Evolutionary conservation across 2,888 invertebrate species (phyloP), one percentile per base, ranked within the genome.

Genomic region (Calameuta filiformis): DNA sequence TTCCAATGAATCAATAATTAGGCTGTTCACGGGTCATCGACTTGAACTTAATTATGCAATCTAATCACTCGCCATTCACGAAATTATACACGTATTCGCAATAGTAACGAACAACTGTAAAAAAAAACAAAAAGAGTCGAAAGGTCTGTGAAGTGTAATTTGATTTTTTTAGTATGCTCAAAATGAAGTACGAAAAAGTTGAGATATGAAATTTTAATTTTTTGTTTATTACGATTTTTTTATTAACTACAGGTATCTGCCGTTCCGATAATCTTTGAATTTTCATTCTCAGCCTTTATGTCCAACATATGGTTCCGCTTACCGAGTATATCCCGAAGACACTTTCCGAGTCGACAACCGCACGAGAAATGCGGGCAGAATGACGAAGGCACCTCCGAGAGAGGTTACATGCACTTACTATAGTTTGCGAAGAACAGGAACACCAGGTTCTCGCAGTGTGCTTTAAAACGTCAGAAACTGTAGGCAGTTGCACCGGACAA

Each of bases 331-430:
- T 85, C 87, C 89, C 85, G 89, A 87, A 88, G 90, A 89, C 87
- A 90, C 89, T 91, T 90, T 91, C 87, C 91, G 91, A 90, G 91
- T 88, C 90, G 91, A 91, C 91, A 91, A 91, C 91, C 91, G 91
- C 91, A 91, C 91, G 91, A 89, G 91, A 91, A 91, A 91, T 91
- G 91, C 89, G 91, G 88, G 86, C 88, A 87, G 85, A 88, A 88
- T 88, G 85, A 85, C 81, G 84, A 82, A 82, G 82, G 85, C 86
- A 86, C 84, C 86, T 85, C 85, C 85, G 86, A 87, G 89, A 89
- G 85, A 87, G 83, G 84, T 79, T 83, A 83, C 83, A 83, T 82
- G 76, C 81, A 81, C 79, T 80, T 35, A 37, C 74, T 83, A 80
- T 84, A 85, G 81, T 83, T 79, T 81, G 83, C 84, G 85, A 81